Conservation (phyloP, 2,797 vertebrate species). For the Peromyscus aztecus region DNA sequence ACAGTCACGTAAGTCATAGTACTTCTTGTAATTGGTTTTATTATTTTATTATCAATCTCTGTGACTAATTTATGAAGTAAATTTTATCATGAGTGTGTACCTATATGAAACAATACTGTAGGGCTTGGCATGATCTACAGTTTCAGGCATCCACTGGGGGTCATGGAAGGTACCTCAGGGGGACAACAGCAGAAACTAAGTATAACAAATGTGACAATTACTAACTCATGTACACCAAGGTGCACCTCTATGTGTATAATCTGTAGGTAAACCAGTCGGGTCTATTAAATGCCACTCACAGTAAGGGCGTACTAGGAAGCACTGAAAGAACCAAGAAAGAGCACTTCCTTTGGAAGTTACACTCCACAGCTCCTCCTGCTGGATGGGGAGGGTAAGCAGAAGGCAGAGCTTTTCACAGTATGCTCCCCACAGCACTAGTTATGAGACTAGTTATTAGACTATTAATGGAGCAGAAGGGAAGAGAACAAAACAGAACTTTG, state of each 20-base stretch:
- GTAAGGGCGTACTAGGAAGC: background rate
- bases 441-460: background rate
- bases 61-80: background rate
- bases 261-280: background rate
- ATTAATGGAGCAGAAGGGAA: background rate
- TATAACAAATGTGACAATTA: constrained; percentile 25
- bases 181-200: background rate
- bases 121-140: background rate
- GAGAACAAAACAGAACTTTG: background rate
- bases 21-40: background rate
- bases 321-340: constrained; percentile 11
- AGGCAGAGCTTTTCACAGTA: background rate
- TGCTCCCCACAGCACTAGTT: background rate
- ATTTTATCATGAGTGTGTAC: background rate
- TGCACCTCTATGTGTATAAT: constrained; percentile 22
- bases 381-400: background rate
- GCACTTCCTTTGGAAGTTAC: constrained; percentile 6
- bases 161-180: background rate
- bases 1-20: background rate
- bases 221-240: background rate
- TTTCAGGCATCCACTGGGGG: background rate
- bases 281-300: background rate
- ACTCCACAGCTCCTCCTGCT: background rate
- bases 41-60: background rate
- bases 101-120: background rate